These are phyloP conservation scores for Trachelus troglodyta DNA, from an alignment of 2,888 invertebrate genomes.

Conservation along the genomic window DNA sequence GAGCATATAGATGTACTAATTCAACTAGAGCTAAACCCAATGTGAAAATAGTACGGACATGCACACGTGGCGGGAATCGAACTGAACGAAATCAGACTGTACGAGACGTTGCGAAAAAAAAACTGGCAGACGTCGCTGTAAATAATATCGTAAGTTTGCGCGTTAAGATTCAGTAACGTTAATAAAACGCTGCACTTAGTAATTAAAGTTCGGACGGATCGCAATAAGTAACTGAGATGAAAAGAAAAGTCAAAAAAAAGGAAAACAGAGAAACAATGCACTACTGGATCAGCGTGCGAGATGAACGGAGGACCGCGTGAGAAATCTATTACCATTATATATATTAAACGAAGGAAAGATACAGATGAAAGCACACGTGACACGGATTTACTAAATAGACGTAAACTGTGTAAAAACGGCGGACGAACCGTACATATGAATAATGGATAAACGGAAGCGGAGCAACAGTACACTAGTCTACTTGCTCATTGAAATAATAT, in stretches of 20 bases:
- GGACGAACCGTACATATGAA: background rate
- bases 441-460: constrained; percentile 7
- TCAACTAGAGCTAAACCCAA: background rate
- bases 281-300: background rate
- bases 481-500: constrained; percentile 59
- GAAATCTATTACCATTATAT: background rate
- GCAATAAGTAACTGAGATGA: background rate
- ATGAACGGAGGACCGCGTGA: background rate
- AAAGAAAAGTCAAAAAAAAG: background rate
- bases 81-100: background rate
- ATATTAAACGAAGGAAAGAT: background rate
- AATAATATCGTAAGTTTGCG: background rate
- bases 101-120: background rate
- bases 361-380: background rate
- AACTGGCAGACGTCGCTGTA: background rate
- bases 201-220: background rate
- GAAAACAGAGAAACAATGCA: background rate
- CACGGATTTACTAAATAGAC: background rate
- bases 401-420: background rate
- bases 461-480: constrained; percentile 41
- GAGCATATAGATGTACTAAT: background rate
- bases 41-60: background rate
- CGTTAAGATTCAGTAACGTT: background rate
- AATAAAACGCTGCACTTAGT: background rate
- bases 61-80: background rate